Evolutionary conservation across 1,140 invertebrate species (phyloP), one percentile per base, ranked within the genome.

Genomic region (Lamellibrachia luymesi): DNA sequence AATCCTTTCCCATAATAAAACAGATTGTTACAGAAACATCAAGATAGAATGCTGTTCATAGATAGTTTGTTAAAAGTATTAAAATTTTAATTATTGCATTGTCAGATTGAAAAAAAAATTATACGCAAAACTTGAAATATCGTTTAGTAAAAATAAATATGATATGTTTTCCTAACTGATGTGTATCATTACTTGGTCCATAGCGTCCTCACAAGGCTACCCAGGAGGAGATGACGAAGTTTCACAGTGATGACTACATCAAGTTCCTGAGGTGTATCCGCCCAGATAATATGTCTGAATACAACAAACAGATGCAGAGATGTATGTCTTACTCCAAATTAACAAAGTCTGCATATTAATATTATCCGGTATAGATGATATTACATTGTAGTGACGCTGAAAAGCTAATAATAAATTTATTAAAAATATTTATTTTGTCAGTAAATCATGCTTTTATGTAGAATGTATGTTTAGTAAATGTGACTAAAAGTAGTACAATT

Each of bases 201-300:
- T 52, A 92, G 92, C 99, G 99, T 95, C 99, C 99, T 64, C 99
- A 99, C 95, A 99, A 99, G 97, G 99, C 99, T 22, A 99, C 99
- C 64, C 98, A 99, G 93, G 99, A 99, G 97, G 99, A 99, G 97
- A 99, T 99, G 99, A 99, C 99, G 38, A 99, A 99, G 96, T 99
- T 99, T 96, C 99, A 99, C 96, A 99, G 98, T 94, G 99, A 99
- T 97, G 99, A 99, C 96, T 99, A 99, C 95, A 99, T 99, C 93
- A 97, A 98, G 92, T 99, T 99, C 96, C 96, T 99, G 91, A 97
- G 99, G 51, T 99, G 98, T 94, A 99, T 99, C 95, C 97, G 99
- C 94, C 99, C 99, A 51, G 99, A 99, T 96, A 99, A 99, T 95
- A 99, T 99, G 98, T 98, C 98, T 4, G 99, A 99, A 96, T 99